A percentile compares a stretch with the other conserved stretches of the same genome.
phyloP scores from a whole-genome alignment of 2,888 invertebrate species.

The Malachius bipustulatus region DNA sequence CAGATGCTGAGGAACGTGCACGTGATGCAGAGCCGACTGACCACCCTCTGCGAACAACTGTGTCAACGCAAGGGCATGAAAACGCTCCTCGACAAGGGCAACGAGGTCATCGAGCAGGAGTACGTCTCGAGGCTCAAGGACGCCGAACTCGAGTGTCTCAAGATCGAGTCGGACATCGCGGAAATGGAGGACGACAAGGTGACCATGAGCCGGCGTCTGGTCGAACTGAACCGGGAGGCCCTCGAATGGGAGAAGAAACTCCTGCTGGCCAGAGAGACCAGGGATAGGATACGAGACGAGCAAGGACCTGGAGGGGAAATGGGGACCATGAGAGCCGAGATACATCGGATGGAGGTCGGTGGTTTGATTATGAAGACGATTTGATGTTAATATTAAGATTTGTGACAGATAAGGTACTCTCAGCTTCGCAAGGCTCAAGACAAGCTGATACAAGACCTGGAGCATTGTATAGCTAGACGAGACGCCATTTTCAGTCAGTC shows the following conservation, averaged over 20 bases:
- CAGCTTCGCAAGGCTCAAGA: slow-evolving; percentile 47
- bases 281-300: slow-evolving; percentile 54
- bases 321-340: slow-evolving; percentile 65
- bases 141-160: slow-evolving; percentile 53
- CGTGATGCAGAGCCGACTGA: slow-evolving; percentile 47
- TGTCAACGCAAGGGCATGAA: slow-evolving; percentile 43
- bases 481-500: slow-evolving; percentile 50
- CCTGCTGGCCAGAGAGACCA: slow-evolving; percentile 57
- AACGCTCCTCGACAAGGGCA: slow-evolving; percentile 43
- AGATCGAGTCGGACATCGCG: slow-evolving; percentile 55
- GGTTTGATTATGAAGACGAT: too few species aligned
- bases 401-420: slow-evolving; percentile 34
- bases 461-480: slow-evolving; percentile 50
- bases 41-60: slow-evolving; percentile 45
- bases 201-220: slow-evolving; percentile 49
- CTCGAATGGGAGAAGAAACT: slow-evolving; percentile 76
- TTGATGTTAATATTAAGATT: background rate
- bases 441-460: slow-evolving; percentile 49
- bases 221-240: slow-evolving; percentile 52
- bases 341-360: slow-evolving; percentile 70
- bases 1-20: slow-evolving; percentile 49
- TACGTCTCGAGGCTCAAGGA: slow-evolving; percentile 46
- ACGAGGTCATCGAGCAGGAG: slow-evolving; percentile 41
- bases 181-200: slow-evolving; percentile 55
- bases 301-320: slow-evolving; percentile 57